Conservation (phyloP, 2,888 invertebrate genomes). For the Acheta domesticus region DNA sequence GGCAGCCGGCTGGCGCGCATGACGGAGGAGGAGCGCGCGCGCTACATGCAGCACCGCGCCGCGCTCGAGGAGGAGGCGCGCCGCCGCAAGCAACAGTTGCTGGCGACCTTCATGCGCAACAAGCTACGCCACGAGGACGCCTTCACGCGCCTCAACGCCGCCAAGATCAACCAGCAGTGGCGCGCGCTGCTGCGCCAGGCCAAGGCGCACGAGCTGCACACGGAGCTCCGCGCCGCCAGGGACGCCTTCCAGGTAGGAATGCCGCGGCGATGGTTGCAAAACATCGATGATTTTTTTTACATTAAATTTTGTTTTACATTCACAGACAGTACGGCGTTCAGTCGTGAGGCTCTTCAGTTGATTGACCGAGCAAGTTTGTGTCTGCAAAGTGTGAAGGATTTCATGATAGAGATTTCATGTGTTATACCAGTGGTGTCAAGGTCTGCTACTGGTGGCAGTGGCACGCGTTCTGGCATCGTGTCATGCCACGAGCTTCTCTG, state of each 20-base stretch:
- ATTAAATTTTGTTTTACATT: too few relatives aligned
- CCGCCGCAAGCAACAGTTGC: conserved; percentile 73
- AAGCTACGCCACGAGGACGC: conserved; percentile 79
- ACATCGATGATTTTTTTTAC: too few relatives aligned
- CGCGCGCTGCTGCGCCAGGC: conserved; percentile 64
- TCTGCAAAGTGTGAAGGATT: too few relatives aligned
- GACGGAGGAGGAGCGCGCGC: conserved; percentile 77
- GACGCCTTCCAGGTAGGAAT: neutral
- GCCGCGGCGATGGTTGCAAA: too few relatives aligned
- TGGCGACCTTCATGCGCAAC: conserved; percentile 76
- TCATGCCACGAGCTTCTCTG: too few relatives aligned
- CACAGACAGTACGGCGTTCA: too few relatives aligned
- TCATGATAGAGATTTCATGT: too few relatives aligned
- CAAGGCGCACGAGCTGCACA: neutral
- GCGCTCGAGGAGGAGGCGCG: conserved; percentile 79
- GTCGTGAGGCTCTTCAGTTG: too few relatives aligned
- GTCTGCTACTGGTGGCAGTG: too few relatives aligned
- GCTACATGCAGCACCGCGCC: conserved; percentile 77
- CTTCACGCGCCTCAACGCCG: conserved; percentile 71
- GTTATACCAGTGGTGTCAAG: too few relatives aligned
- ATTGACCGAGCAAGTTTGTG: too few relatives aligned
- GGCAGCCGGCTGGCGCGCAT: conserved; percentile 74
- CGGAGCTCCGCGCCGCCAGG: neutral
- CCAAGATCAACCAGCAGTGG: conserved; percentile 85
- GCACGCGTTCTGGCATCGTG: too few relatives aligned